Evolutionary conservation across 2,113 vertebrate species (phyloP).

Genomic region (Alethe diademata): DNA sequence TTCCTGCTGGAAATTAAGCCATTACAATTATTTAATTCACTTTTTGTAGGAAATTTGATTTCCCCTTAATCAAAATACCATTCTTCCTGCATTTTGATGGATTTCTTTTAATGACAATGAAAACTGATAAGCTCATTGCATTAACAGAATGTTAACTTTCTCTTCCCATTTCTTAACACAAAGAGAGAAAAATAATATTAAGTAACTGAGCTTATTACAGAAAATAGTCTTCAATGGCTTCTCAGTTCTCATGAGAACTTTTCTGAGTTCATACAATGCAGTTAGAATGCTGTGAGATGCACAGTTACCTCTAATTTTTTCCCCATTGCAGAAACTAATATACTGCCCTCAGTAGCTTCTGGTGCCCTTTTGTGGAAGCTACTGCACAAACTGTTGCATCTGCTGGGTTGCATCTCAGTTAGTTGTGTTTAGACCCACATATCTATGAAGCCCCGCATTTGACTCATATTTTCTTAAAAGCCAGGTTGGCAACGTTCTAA

Average conservation of each 20-base stretch:
- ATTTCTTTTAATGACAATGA: not conserved
- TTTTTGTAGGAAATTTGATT: not conserved
- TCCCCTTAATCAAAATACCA: not conserved
- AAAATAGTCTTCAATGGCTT: not conserved
- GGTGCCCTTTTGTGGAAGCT: not conserved
- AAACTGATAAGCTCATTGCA: not conserved
- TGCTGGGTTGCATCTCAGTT: not conserved
- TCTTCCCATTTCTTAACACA: not conserved
- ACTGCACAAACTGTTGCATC: not conserved
- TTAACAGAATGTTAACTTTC: not conserved
- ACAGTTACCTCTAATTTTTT: not conserved
- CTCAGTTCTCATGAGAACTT: not conserved
- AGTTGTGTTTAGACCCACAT: not conserved
- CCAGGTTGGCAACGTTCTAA: not conserved
- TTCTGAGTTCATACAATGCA: not conserved
- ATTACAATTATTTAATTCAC: not conserved
- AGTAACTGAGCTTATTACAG: not conserved
- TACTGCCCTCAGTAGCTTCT: not conserved
- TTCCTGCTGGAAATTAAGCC: not conserved
- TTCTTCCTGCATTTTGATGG: not conserved
- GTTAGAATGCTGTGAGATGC: not conserved
- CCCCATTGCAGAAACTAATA: not conserved
- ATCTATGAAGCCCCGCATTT: not conserved
- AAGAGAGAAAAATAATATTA: not conserved
- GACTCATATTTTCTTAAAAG: not conserved